phyloP scores from a whole-genome alignment of 1,140 invertebrate species.

The Akabosia matsudoensis region DNA sequence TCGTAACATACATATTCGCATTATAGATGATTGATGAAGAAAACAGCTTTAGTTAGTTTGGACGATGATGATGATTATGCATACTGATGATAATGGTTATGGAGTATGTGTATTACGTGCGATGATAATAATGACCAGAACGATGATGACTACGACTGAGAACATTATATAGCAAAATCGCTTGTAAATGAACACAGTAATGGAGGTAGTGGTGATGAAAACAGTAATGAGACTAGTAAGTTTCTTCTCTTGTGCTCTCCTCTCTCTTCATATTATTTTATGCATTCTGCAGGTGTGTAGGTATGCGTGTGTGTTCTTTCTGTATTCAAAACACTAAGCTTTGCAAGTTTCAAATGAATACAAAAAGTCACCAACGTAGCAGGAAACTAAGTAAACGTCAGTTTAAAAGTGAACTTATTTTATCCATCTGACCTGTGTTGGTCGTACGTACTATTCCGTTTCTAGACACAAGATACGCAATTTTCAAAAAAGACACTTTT shows the following conservation, averaged over 20 bases:
- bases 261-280: not conserved
- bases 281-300: not conserved
- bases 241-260: too few relatives aligned
- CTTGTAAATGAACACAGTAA: not conserved
- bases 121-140: constrained; percentile 11
- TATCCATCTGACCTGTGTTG: too few relatives aligned
- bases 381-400: too few relatives aligned
- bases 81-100: constrained; percentile 17
- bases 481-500: too few relatives aligned
- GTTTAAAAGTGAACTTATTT: too few relatives aligned
- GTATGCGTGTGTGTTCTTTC: constrained; percentile 1
- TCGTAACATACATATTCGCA: too few relatives aligned
- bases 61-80: constrained; percentile 1
- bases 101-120: not conserved
- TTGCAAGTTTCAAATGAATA: not conserved
- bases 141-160: not conserved
- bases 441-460: too few relatives aligned
- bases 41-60: not conserved
- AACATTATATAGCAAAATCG: not conserved
- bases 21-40: not conserved
- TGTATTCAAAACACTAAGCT: not conserved
- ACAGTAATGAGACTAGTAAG: not conserved
- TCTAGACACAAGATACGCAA: too few relatives aligned
- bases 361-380: too few relatives aligned
- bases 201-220: not conserved